Evolutionary conservation across 37 sponge, comb jelly and placozoan species (phyloP).

Genomic region (Geodia barretti): DNA sequence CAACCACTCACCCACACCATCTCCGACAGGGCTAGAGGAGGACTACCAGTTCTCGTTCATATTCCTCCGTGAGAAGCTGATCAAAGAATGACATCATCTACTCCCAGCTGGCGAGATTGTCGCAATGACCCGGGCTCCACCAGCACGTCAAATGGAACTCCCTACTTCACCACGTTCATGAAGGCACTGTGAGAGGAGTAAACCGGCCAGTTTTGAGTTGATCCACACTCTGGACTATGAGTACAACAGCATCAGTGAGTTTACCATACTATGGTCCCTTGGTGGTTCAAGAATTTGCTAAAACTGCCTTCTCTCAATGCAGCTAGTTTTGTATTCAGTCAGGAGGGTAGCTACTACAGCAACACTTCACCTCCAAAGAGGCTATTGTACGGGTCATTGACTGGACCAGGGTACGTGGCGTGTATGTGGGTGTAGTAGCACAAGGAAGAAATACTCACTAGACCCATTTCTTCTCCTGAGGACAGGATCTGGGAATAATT

Average conservation of each 20-base stretch:
- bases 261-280: not conserved
- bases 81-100: not conserved
- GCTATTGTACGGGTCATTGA: slow-evolving; percentile 3
- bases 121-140: slow-evolving; percentile 6
- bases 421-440: not conserved
- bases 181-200: slow-evolving; percentile 21
- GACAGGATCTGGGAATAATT: too few relatives aligned
- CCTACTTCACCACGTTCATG: not conserved
- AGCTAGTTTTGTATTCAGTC: slow-evolving; percentile 13
- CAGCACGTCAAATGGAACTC: not conserved
- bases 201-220: not conserved
- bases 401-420: not conserved
- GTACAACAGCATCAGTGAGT: not conserved
- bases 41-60: slow-evolving; percentile 10
- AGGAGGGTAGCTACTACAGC: not conserved
- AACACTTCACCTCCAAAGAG: not conserved
- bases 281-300: not conserved
- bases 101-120: slow-evolving; percentile 4
- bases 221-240: not conserved
- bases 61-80: slow-evolving; percentile 12
- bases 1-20: not conserved
- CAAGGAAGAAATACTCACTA: too few relatives aligned
- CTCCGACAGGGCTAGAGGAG: not conserved
- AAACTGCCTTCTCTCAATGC: not conserved
- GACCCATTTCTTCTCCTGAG: too few relatives aligned